Base-by-base conservation (phyloP, 2,888 invertebrate genomes). In the Galeopsomyia nigrocyanea region DNA sequence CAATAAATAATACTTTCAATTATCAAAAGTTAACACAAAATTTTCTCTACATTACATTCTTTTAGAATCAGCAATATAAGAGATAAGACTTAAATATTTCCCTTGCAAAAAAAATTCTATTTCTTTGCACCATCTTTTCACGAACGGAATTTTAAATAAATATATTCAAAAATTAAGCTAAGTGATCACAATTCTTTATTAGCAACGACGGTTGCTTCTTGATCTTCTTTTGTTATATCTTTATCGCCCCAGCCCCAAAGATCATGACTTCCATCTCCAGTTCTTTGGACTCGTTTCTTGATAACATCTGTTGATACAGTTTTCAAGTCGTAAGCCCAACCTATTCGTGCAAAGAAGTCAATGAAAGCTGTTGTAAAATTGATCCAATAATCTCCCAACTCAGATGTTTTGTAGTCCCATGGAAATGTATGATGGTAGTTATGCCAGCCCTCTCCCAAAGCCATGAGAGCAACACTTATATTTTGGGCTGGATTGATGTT, bases 371-470 rank as follows among this genome's bases (percentile, higher is more conserved):
- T 90, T 1, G 91, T 90, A 0, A 87, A 56, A 79, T 91, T 91
- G 56, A 85, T 77, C 51, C 79, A 79, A 75, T 86, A 85, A 53
- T 86, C 81, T 17, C 94, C 94, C 39, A 94, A 88, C 85, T 97
- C 96, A 3, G 95, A 92, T 50, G 96, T 94, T 82, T 95, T 93
- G 89, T 96, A 97, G 86, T 97, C 96, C 92, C 94, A 95, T 0
- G 96, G 96, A 87, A 96, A 96, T 0, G 93, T 92, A 87, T 96
- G 96, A 84, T 96, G 96, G 75, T 87, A 87, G 87, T 97, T 97
- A 88, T 97, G 97, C 94, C 95, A 97, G 5, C 97, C 97, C 86
- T 95, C 95, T 0, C 95, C 95, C 87, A 94, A 88, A 0, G 94
- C 91, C 21, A 92, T 81, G 0, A 93, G 80, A 0, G 95, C 91